A percentile compares a stretch with the other conserved stretches of the same genome.
Evolutionary conservation across 2,797 vertebrate genomes (phyloP).

Genomic region (Lepilemur septentrionalis): DNA sequence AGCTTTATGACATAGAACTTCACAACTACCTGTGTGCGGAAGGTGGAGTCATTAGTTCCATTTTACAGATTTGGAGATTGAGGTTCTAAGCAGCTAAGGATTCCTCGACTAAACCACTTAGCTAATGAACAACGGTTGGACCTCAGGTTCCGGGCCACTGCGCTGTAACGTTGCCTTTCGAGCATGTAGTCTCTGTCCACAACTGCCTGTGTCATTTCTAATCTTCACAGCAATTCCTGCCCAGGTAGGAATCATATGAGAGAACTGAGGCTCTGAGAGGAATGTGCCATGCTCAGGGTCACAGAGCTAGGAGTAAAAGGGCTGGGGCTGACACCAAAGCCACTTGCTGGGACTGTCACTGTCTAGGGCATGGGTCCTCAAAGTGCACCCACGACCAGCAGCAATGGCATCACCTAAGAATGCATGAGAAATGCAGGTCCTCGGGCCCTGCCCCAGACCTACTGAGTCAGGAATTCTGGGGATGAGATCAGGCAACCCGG

Average conservation of each 20-base stretch:
- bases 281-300: not conserved
- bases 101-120: not conserved
- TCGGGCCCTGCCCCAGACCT: not conserved
- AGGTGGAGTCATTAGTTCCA: not conserved
- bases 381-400: accelerated
- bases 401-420: not conserved
- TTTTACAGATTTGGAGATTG: not conserved
- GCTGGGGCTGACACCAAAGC: not conserved
- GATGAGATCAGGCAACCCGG: not conserved
- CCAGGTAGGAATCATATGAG: not conserved
- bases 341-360: not conserved
- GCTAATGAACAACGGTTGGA: not conserved
- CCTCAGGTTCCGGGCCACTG: not conserved
- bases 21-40: accelerated
- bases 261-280: not conserved
- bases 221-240: not conserved
- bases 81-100: not conserved
- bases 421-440: not conserved
- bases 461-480: not conserved
- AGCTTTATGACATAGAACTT: not conserved
- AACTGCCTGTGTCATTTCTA: not conserved
- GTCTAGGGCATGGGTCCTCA: not conserved
- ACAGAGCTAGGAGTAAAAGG: not conserved
- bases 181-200: not conserved
- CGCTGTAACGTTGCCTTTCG: accelerated